Evolutionary conservation across 2,888 invertebrate species (phyloP).

Genomic region (Macrostomum cliftonense): DNA sequence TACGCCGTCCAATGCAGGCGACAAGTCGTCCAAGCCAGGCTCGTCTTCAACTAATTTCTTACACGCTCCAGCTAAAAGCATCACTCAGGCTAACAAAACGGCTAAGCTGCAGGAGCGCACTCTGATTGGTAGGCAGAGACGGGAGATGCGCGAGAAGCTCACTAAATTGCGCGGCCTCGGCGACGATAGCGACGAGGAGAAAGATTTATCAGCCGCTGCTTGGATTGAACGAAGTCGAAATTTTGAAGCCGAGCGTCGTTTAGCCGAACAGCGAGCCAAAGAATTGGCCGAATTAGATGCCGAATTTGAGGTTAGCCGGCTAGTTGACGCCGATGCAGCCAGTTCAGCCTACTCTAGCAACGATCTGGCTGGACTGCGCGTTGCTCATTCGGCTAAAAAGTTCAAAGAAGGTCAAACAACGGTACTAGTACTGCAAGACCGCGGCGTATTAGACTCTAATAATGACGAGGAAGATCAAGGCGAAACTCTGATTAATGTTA

Average conservation of each 20-base stretch:
- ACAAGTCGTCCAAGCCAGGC: not conserved
- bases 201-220: slow-evolving; percentile 42
- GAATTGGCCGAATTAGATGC: slow-evolving; percentile 80
- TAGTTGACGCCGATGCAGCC: slow-evolving; percentile 54
- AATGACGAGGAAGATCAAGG: slow-evolving; percentile 49
- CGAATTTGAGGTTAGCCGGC: slow-evolving; percentile 68
- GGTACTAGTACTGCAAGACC: slow-evolving; percentile 72
- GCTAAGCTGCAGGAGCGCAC: slow-evolving; percentile 66
- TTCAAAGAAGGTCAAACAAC: slow-evolving; percentile 61
- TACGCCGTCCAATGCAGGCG: not conserved
- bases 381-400: slow-evolving; percentile 55
- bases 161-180: slow-evolving; percentile 21
- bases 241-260: slow-evolving; percentile 55
- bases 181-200: slow-evolving; percentile 51
- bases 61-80: slow-evolving; percentile 41
- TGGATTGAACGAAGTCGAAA: slow-evolving; percentile 69
- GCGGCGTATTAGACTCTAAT: slow-evolving; percentile 42
- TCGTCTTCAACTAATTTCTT: slow-evolving; percentile 21
- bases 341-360: slow-evolving; percentile 46
- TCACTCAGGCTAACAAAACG: slow-evolving; percentile 48
- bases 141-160: slow-evolving; percentile 53
- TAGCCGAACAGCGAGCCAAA: slow-evolving; percentile 67
- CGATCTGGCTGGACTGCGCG: slow-evolving; percentile 59
- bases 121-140: slow-evolving; percentile 55
- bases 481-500: slow-evolving; percentile 62